Evolutionary conservation across 2,888 invertebrate species (phyloP), one percentile per base, ranked within the genome.

Genomic region (Achlya flavicornis): DNA sequence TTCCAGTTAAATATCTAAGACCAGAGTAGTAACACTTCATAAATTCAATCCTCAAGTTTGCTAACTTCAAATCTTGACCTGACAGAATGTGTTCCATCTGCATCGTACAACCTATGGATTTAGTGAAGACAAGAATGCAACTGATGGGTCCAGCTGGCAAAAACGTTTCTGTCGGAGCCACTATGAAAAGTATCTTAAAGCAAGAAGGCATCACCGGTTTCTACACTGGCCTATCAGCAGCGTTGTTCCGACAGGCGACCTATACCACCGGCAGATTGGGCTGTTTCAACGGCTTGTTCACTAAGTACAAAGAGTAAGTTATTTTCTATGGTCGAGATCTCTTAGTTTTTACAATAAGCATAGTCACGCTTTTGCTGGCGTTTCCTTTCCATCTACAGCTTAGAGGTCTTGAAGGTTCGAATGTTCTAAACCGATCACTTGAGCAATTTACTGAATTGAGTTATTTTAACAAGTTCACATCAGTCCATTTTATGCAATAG

Each of bases 211-310:
- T 98, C 0, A 74, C 95, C 4, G 98, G 97, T 0, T 92, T 99
- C 71, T 99, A 99, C 87, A 96, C 95, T 41, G 99, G 99, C 0
- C 92, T 99, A 4, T 97, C 98, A 0, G 98, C 98, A 3, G 98
- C 97, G 0, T 92, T 99, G 59, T 93, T 99, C 72, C 94, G 99
- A 64, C 99, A 99, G 86, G 99, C 99, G 0, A 98, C 99, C 0
- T 99, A 99, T 86, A 99, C 99, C 0, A 99, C 99, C 0, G 97
- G 97, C 0, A 95, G 99, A 68, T 94, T 99, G 65, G 99, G 99
- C 61, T 96, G 97, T 72, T 99, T 98, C 87, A 97, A 98, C 19
- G 97, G 96, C 87, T 88, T 99, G 3, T 97, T 98, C 80, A 98
- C 98, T 83, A 80, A 89, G 64, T 95, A 95, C 70, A 92, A 94